phyloP scores from a whole-genome alignment of 2,113 vertebrate species.

The Corythornis vintsioides region DNA sequence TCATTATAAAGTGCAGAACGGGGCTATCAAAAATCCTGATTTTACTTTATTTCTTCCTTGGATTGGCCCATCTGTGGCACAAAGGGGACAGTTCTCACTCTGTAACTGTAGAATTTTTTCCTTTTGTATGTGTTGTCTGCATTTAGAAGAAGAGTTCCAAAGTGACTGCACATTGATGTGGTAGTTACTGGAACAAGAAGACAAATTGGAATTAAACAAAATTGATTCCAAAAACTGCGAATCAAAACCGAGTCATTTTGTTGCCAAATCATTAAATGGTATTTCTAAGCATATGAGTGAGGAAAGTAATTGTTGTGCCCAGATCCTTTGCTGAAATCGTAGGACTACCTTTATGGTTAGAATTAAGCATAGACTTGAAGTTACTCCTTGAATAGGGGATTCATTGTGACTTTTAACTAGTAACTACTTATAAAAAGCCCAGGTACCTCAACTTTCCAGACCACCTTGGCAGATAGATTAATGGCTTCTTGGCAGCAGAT shows the following conservation, averaged over 20 bases:
- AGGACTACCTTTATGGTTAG: not conserved
- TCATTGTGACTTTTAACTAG: not conserved
- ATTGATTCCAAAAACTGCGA: not conserved
- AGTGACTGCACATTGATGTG: not conserved
- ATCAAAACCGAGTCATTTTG: not conserved
- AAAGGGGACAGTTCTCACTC: not conserved
- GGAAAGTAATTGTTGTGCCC: not conserved
- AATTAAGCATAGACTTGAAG: not conserved
- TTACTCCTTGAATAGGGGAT: not conserved
- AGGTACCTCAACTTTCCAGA: conserved; percentile 4
- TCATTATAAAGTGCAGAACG: not conserved
- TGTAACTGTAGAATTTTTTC: not conserved
- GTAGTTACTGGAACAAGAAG: not conserved
- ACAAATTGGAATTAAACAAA: no score
- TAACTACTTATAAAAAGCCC: conserved; percentile 7
- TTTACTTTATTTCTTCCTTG: not conserved
- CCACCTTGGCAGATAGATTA: conserved; percentile 28
- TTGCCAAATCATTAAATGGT: not conserved
- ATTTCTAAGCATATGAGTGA: not conserved
- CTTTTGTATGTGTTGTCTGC: not conserved
- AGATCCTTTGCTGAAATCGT: not conserved
- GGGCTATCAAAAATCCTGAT: not conserved
- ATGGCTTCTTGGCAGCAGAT: conserved; percentile 30
- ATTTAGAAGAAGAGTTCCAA: not conserved
- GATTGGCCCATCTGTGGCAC: not conserved